Evolutionary conservation across 2,113 vertebrate genomes (phyloP).

Genomic region (Antennarius striatus): DNA sequence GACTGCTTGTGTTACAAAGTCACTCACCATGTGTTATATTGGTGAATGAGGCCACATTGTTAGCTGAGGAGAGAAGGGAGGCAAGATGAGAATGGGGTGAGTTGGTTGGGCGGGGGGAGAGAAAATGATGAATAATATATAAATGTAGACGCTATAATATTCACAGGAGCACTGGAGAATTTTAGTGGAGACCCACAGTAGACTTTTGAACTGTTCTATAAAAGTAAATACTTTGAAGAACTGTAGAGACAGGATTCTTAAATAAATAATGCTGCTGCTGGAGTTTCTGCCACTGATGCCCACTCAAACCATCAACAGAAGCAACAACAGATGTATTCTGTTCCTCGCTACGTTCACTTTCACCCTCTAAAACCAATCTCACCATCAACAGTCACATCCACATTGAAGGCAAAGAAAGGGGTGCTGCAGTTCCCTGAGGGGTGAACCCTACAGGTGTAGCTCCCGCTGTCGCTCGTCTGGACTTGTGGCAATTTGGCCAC

Average conservation of each 20-base stretch:
- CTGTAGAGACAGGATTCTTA: conserved; percentile 51
- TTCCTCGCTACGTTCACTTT: conserved; percentile 4
- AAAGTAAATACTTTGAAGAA: conserved; percentile 66
- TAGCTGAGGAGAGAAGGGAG: conserved; percentile 49
- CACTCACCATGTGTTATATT: conserved; percentile 68
- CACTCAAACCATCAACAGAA: conserved; percentile 45
- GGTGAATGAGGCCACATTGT: conserved; percentile 49
- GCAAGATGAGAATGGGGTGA: conserved; percentile 3
- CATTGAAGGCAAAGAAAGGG: conserved; percentile 41
- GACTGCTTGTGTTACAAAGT: conserved; percentile 49
- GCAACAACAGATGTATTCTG: conserved; percentile 31
- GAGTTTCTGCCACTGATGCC: conserved; percentile 47
- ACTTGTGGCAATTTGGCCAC: conserved; percentile 73
- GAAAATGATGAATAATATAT: conserved; percentile 68
- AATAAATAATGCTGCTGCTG: conserved; percentile 66
- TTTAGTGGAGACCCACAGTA: conserved; percentile 47
- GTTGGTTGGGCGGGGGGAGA: not conserved
- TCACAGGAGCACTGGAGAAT: conserved; percentile 53
- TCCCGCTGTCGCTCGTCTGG: conserved; percentile 44
- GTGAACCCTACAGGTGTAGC: conserved; percentile 67
- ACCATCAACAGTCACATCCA: conserved; percentile 66
- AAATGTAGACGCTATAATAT: conserved; percentile 57
- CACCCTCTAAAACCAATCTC: conserved; percentile 32
- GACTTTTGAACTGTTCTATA: conserved; percentile 51
- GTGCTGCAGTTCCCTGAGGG: conserved; percentile 35